Evolutionary conservation across 92 coral and sea anemone species (phyloP).

Genomic region (Umimayanthus chanpuru): DNA sequence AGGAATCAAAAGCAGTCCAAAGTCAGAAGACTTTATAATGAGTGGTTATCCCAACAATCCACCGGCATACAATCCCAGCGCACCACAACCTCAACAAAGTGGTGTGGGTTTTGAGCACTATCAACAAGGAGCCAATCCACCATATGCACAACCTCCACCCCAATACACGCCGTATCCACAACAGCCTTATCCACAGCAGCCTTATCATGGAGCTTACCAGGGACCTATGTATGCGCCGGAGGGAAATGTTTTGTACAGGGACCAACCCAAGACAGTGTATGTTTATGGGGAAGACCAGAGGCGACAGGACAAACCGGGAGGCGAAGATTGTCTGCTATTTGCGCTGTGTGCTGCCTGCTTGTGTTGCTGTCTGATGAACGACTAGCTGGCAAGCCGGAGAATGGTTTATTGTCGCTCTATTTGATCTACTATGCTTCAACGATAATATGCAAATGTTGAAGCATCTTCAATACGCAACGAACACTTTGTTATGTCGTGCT

Average conservation of each 20-base stretch:
- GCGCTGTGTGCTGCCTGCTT: conserved; percentile 92
- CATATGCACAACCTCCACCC: conserved; percentile 64
- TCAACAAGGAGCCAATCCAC: conserved; percentile 93
- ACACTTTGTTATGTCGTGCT: neutral
- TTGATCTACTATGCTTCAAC: neutral
- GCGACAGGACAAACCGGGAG: conserved; percentile 61
- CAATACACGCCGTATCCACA: conserved; percentile 55
- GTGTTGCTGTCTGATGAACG: conserved; percentile 87
- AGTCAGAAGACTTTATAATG: neutral
- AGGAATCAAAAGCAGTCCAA: neutral
- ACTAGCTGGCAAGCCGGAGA: conserved; percentile 27
- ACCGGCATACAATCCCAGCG: conserved; percentile 80
- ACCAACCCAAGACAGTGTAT: conserved; percentile 92
- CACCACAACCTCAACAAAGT: conserved; percentile 53
- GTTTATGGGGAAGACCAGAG: conserved; percentile 74
- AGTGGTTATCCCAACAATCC: conserved; percentile 63
- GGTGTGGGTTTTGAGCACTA: conserved; percentile 84
- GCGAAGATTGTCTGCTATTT: conserved; percentile 81
- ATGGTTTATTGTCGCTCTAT: neutral
- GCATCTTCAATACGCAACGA: neutral
- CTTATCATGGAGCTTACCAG: conserved; percentile 59
- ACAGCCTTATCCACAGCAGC: conserved; percentile 49
- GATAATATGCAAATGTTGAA: neutral
- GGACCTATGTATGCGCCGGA: conserved; percentile 61
- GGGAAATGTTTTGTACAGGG: conserved; percentile 62